Evolutionary conservation across 2,797 vertebrate species (phyloP), one percentile per base, ranked within the genome.

Genomic region (Lerista edwardsae): DNA sequence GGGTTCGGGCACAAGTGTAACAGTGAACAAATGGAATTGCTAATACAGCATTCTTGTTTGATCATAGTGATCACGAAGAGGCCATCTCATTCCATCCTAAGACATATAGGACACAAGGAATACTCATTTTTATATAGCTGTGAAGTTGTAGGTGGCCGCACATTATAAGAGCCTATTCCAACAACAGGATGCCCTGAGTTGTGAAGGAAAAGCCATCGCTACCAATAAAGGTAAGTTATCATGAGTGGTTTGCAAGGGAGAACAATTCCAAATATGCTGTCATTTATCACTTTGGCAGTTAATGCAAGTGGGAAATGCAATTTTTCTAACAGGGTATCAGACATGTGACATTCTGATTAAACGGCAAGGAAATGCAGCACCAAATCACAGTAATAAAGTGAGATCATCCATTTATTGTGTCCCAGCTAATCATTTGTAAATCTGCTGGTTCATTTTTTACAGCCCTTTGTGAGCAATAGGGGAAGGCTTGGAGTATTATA

Each of bases 321-420:
- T 80, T 19, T 85, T 88, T 87, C 87, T 59, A 89, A 44, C 73
- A 79, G 79, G 83, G 55, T 62, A 93, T 51, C 69, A 80, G 81
- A 95, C 82, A 19, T 86, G 90, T 93, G 96, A 95, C 92, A 94
- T 75, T 74, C 91, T 92, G 94, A 96, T 97, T 94, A 95, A 96
- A 95, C 94, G 90, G 78, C 79, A 81, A 88, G 87, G 91, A 90
- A 94, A 94, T 75, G 93, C 84, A 95, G 89, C 91, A 92, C 72
- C 89, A 92, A 88, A 72, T 95, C 94, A 90, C 62, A 84, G 92
- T 90, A 95, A 97, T 96, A 94, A 97, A 97, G 96, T 93, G 93
- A 91, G 90, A 95, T 96, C 93, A 94, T 83, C 88, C 71, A 85
- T 87, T 88, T 41, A 62, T 62, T 91, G 92, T 94, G 94, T 93